Percentiles rank a stretch among this genome's conserved stretches.
Conservation (phyloP, 2,797 vertebrate genomes). For the Cottoperca gobio region DNA sequence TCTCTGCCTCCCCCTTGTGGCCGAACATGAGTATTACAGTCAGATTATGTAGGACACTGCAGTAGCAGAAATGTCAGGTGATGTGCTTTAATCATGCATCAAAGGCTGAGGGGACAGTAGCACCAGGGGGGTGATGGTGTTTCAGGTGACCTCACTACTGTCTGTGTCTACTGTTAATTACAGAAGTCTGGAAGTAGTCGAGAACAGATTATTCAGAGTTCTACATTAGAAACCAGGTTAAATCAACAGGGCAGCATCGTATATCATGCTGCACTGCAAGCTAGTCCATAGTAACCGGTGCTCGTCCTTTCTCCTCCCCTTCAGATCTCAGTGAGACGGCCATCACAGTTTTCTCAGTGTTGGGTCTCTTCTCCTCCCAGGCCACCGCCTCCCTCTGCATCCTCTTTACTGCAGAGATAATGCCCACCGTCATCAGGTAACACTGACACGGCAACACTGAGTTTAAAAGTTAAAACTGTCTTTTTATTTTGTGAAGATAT, state of each 20-base stretch:
- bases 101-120: constrained; percentile 16
- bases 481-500: neutral
- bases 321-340: constrained; percentile 89
- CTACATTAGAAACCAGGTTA: neutral
- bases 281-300: neutral
- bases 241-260: neutral
- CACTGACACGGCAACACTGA: neutral
- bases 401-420: constrained; percentile 91
- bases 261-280: neutral
- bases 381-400: constrained; percentile 89
- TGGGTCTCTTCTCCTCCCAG: constrained; percentile 92
- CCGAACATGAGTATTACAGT: neutral
- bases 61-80: constrained; percentile 66
- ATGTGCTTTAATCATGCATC: constrained; percentile 52
- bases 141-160: constrained; percentile 10
- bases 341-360: constrained; percentile 89
- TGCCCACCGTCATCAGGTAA: constrained; percentile 91
- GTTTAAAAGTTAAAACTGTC: neutral
- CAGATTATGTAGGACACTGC: constrained; percentile 73
- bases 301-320: constrained; percentile 1
- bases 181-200: neutral
- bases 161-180: neutral
- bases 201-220: neutral
- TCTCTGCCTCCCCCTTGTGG: constrained; percentile 77
- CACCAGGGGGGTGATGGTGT: neutral